Conservation (phyloP, 2,888 invertebrate species). For the Sesia apiformis region DNA sequence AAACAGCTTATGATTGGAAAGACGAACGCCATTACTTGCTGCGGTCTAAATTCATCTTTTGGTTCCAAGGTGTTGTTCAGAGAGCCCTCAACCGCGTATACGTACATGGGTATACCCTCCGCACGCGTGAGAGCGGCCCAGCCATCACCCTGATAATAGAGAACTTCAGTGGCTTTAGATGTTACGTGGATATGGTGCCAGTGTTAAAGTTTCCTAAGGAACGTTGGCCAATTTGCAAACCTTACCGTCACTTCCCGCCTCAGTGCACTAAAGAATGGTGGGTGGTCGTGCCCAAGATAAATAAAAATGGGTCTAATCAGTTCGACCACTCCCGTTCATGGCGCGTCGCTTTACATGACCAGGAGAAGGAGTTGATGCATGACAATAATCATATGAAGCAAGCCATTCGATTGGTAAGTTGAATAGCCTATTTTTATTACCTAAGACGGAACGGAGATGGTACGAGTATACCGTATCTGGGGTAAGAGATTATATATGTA, state of each 20-base stretch:
- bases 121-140: slow-evolving; percentile 54
- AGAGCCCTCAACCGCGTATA: slow-evolving; percentile 46
- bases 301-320: slow-evolving; percentile 20
- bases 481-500: too few species aligned
- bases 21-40: slow-evolving; percentile 48
- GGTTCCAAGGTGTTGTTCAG: slow-evolving; percentile 69
- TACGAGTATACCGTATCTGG: too few species aligned
- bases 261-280: slow-evolving; percentile 39
- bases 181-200: slow-evolving; percentile 72
- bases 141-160: slow-evolving; percentile 69
- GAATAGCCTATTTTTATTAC: too few species aligned
- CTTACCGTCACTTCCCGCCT: slow-evolving; percentile 25
- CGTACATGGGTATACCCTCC: slow-evolving; percentile 47
- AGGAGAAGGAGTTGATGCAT: slow-evolving; percentile 61
- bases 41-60: slow-evolving; percentile 57
- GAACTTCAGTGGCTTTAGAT: slow-evolving; percentile 26
- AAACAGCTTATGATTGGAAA: slow-evolving; percentile 46
- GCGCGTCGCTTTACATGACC: slow-evolving; percentile 69
- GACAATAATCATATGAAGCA: slow-evolving; percentile 44
- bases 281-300: slow-evolving; percentile 66
- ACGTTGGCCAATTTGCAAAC: slow-evolving; percentile 45
- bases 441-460: too few species aligned
- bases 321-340: slow-evolving; percentile 45
- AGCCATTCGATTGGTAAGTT: slow-evolving; percentile 52
- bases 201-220: slow-evolving; percentile 56